Conservation (phyloP, 2,113 vertebrate species). For the Grallaria varia region DNA sequence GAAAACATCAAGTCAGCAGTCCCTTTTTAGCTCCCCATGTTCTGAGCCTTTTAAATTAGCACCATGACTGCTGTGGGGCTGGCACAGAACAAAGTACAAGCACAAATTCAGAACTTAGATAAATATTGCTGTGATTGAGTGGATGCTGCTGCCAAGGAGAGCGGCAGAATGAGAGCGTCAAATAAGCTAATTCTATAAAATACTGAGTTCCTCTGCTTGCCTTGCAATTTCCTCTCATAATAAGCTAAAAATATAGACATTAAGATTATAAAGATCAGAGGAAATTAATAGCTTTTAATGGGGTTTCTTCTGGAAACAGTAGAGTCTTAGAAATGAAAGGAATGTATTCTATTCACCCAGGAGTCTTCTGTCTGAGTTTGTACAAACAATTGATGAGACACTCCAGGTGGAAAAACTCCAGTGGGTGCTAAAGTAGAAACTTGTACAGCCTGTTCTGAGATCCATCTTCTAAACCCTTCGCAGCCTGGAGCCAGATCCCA, state of each 20-base stretch:
- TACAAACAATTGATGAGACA: not conserved
- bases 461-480: not conserved
- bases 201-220: not conserved
- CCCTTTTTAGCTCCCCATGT: not conserved
- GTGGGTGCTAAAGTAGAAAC: not conserved
- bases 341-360: not conserved
- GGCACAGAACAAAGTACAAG: not conserved
- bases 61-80: not conserved
- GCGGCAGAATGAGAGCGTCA: not conserved
- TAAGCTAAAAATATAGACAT: not conserved
- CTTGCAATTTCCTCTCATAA: not conserved
- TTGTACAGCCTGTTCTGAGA: not conserved
- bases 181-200: not conserved
- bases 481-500: not conserved
- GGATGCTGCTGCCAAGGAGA: not conserved
- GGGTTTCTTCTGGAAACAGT: not conserved
- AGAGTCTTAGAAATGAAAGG: not conserved
- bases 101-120: not conserved
- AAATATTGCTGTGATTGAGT: not conserved
- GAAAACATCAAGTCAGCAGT: conserved; percentile 24
- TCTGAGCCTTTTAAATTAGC: conserved; percentile 39
- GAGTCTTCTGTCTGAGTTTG: not conserved
- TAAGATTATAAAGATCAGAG: not conserved
- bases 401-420: not conserved
- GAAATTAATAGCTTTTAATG: not conserved